phyloP scores from a whole-genome alignment of 2,113 vertebrate genomes.

The Bostrychus sinensis region DNA sequence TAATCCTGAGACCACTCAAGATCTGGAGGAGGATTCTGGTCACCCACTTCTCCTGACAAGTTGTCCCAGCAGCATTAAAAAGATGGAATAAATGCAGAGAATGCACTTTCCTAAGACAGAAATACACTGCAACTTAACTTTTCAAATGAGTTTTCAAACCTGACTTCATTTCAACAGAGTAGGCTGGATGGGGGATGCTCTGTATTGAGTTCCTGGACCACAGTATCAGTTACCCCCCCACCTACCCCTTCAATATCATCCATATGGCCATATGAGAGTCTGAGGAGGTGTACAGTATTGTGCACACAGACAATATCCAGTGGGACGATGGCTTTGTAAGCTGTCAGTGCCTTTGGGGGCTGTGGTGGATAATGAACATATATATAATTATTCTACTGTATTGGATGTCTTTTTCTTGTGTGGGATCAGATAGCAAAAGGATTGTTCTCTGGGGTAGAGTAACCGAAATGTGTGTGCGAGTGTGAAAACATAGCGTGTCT shows the following conservation, averaged over 20 bases:
- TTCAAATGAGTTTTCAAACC: too few relatives aligned
- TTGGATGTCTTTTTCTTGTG: conserved; percentile 9
- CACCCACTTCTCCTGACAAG: too few relatives aligned
- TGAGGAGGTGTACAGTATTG: conserved; percentile 11
- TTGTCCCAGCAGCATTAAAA: too few relatives aligned
- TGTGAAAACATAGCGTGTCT: conserved; percentile 7
- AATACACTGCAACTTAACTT: too few relatives aligned
- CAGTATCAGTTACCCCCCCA: conserved; percentile 17
- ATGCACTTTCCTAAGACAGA: too few relatives aligned
- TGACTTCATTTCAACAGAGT: neutral
- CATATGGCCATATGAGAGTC: conserved; percentile 19
- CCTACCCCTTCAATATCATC: neutral
- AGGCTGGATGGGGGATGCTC: neutral
- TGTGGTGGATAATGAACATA: conserved; percentile 36
- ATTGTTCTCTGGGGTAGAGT: neutral
- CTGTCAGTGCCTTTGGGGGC: conserved; percentile 25
- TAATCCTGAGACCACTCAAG: too few relatives aligned
- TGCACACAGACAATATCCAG: conserved; percentile 4
- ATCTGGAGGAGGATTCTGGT: too few relatives aligned
- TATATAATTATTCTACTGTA: conserved; percentile 40
- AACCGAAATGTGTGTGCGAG: neutral
- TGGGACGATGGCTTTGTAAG: conserved; percentile 23
- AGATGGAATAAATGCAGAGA: too few relatives aligned
- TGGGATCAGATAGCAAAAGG: conserved; percentile 12
- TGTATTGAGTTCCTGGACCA: conserved; percentile 15